A percentile compares a stretch with the other conserved stretches of the same genome.
Conservation (phyloP, 2,888 invertebrate species). For the Chironomus riparius region DNA sequence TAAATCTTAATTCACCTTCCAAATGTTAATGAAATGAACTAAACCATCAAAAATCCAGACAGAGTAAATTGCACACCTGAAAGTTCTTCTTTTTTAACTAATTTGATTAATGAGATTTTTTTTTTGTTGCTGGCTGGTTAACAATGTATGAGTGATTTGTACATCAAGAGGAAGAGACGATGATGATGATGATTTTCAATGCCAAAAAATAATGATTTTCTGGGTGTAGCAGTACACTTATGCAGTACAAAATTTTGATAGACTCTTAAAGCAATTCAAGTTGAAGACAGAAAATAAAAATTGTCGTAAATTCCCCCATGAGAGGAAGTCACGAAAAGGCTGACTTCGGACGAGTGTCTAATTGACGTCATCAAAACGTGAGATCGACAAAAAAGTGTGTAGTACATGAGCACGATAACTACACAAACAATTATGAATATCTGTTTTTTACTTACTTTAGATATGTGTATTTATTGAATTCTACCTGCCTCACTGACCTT, state of each 20-base stretch:
- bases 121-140: neutral
- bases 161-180: neutral
- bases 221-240: neutral
- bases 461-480: neutral
- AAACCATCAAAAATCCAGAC: neutral
- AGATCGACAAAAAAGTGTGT: neutral
- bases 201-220: neutral
- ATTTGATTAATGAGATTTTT: constrained; percentile 20
- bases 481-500: neutral
- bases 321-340: neutral
- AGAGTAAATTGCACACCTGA: neutral
- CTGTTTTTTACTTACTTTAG: neutral
- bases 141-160: no score
- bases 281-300: no score
- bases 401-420: neutral
- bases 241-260: no score
- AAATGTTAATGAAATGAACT: no score
- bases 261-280: no score
- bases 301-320: no score
- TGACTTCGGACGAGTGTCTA: neutral
- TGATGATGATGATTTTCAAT: constrained; percentile 8
- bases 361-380: constrained; percentile 10
- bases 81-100: neutral
- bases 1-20: neutral
- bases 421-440: neutral